Conservation (phyloP, 2,888 invertebrate genomes). For the Crematogaster levior region DNA sequence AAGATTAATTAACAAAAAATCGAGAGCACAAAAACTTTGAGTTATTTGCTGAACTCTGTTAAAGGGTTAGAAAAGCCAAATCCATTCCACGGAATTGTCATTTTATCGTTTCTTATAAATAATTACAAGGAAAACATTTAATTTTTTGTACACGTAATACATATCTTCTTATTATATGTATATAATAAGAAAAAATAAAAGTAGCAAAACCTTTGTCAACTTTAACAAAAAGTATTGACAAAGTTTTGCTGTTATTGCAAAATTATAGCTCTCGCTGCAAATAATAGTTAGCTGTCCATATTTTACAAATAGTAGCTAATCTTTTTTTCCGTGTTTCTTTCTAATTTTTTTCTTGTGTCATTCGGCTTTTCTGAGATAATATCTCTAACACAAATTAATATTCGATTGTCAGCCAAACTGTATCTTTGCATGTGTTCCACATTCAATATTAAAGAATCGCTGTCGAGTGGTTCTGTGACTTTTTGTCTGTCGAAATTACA, state of each 20-base stretch:
- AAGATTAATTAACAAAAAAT: conserved; percentile 19
- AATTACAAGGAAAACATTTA: neutral
- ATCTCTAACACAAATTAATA: neutral
- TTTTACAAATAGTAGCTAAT: too few relatives aligned
- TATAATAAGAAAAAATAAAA: too few relatives aligned
- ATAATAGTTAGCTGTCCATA: too few relatives aligned
- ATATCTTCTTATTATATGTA: neutral
- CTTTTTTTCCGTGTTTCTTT: too few relatives aligned
- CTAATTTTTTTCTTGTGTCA: conserved; percentile 3
- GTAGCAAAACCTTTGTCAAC: too few relatives aligned
- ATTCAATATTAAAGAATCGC: conserved; percentile 21
- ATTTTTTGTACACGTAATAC: neutral
- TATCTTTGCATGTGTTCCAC: conserved; percentile 9
- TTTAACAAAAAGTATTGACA: too few relatives aligned
- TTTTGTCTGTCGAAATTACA: conserved; percentile 56
- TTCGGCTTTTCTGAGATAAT: neutral
- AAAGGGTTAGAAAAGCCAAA: neutral
- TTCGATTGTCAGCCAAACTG: neutral
- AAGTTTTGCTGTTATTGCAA: too few relatives aligned
- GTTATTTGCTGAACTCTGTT: neutral
- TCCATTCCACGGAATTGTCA: neutral
- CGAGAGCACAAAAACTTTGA: neutral
- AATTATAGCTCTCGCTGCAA: too few relatives aligned
- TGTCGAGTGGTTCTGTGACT: conserved; percentile 19
- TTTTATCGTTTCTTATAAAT: neutral